Conservation (phyloP, 2,888 invertebrate species). For the Leptothorax acervorum region DNA sequence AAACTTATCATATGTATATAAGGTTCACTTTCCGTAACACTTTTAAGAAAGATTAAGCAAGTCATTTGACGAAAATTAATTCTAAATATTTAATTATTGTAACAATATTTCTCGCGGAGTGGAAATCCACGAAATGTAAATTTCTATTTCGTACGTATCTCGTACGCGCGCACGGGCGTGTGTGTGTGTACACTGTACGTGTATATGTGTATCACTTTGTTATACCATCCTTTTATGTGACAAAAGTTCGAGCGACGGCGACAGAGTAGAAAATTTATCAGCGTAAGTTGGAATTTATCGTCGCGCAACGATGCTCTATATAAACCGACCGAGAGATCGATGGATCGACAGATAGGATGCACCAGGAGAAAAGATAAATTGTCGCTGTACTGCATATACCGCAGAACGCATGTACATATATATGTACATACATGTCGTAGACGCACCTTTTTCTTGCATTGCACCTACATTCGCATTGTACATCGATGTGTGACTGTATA, state of each 20-base stretch:
- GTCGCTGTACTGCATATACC: slow-evolving; percentile 32
- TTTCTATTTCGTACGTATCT: not conserved
- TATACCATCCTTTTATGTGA: not conserved
- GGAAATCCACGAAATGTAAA: not conserved
- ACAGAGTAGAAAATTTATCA: slow-evolving; percentile 43
- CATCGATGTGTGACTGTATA: slow-evolving; percentile 35
- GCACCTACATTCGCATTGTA: slow-evolving; percentile 30
- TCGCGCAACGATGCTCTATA: slow-evolving; percentile 35
- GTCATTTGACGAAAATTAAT: not conserved
- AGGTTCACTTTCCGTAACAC: not conserved
- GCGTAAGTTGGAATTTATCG: slow-evolving; percentile 51
- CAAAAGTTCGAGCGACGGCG: slow-evolving; percentile 29
- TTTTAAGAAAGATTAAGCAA: not conserved
- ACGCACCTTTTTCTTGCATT: slow-evolving; percentile 31
- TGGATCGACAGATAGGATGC: slow-evolving; percentile 45
- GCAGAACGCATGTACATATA: slow-evolving; percentile 14
- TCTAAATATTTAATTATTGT: not conserved
- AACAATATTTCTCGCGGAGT: not conserved
- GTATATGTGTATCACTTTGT: not conserved
- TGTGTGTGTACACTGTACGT: too few species aligned
- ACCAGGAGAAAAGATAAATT: slow-evolving; percentile 58
- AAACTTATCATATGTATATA: not conserved
- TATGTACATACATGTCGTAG: slow-evolving; percentile 10
- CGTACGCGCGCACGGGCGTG: not conserved
- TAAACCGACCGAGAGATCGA: slow-evolving; percentile 40